These are phyloP conservation scores for Euthynnus affinis DNA, from an alignment of 2,797 vertebrate genomes.

Conservation along the genomic window DNA sequence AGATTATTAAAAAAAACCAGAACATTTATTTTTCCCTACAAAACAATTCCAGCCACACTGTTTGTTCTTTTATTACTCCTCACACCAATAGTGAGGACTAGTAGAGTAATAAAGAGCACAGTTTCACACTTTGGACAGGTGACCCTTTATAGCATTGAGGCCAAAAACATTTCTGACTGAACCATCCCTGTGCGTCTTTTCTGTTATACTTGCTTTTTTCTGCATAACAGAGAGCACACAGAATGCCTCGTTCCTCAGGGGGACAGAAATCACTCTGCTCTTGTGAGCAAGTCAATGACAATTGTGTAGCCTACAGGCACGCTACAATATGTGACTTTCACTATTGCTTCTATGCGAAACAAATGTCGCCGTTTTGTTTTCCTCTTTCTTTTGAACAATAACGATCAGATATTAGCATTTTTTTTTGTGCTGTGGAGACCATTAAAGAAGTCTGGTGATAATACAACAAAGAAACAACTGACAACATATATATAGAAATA, in stretches of 20 bases:
- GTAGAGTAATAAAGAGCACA: slow-evolving; percentile 38
- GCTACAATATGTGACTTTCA: slow-evolving; percentile 65
- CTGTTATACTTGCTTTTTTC: slow-evolving; percentile 40
- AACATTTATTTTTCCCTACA: background rate
- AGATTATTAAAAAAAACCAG: too few species aligned
- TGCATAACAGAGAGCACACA: slow-evolving; percentile 52
- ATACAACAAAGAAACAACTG: slow-evolving; percentile 18
- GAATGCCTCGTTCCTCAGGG: slow-evolving; percentile 59
- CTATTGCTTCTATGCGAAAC: slow-evolving; percentile 58
- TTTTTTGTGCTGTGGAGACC: slow-evolving; percentile 14
- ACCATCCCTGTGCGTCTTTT: slow-evolving; percentile 46
- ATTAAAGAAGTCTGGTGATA: slow-evolving; percentile 8
- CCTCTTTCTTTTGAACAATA: slow-evolving; percentile 41
- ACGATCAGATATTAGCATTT: slow-evolving; percentile 37
- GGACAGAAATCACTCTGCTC: slow-evolving; percentile 76
- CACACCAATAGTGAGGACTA: slow-evolving; percentile 6
- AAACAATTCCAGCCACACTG: slow-evolving; percentile 2
- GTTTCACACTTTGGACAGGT: slow-evolving; percentile 11
- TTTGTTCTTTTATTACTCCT: slow-evolving; percentile 5
- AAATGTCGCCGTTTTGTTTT: slow-evolving; percentile 48
- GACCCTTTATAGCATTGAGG: slow-evolving; percentile 48
- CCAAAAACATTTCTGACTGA: slow-evolving; percentile 58
- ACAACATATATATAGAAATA: slow-evolving; percentile 14
- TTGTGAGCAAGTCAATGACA: slow-evolving; percentile 72
- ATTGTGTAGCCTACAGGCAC: slow-evolving; percentile 64